These are phyloP conservation scores for Acanthochromis polyacanthus DNA, from an alignment of 2,113 vertebrate species.

Conservation along the genomic window DNA sequence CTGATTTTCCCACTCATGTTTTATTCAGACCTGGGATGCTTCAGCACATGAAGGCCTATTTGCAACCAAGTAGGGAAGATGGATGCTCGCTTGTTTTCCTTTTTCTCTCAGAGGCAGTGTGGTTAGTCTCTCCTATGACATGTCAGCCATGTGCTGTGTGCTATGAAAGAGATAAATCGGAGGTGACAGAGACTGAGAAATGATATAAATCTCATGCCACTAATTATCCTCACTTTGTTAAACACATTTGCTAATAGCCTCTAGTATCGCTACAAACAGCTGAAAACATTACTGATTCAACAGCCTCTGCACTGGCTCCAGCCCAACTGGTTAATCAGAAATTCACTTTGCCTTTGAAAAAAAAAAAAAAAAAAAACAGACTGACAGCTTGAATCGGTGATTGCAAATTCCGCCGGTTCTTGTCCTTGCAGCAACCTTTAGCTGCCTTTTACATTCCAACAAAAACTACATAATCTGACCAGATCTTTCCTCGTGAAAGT, in stretches of 20 bases:
- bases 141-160: conserved; percentile 15
- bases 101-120: conserved; percentile 23
- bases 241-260: conserved; percentile 56
- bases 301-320: conserved; percentile 31
- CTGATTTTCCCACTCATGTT: conserved; percentile 75
- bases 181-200: conserved; percentile 1
- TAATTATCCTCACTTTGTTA: conserved; percentile 59
- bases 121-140: conserved; percentile 19
- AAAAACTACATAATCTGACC: not conserved
- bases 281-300: conserved; percentile 52
- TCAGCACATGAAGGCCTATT: conserved; percentile 50
- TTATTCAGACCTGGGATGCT: conserved; percentile 73
- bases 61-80: conserved; percentile 53
- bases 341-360: conserved; percentile 34
- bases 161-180: not conserved
- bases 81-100: conserved; percentile 29
- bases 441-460: conserved; percentile 19
- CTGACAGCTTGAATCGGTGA: conserved; percentile 20
- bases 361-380: not conserved
- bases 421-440: conserved; percentile 55
- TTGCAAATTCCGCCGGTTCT: conserved; percentile 22
- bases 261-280: conserved; percentile 39
- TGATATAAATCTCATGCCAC: conserved; percentile 43
- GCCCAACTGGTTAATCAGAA: conserved; percentile 36
- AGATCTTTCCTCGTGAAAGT: not conserved